Evolutionary conservation across 1,140 invertebrate genomes (phyloP), one percentile per base, ranked within the genome.

Genomic region (Arctopsyche grandis): DNA sequence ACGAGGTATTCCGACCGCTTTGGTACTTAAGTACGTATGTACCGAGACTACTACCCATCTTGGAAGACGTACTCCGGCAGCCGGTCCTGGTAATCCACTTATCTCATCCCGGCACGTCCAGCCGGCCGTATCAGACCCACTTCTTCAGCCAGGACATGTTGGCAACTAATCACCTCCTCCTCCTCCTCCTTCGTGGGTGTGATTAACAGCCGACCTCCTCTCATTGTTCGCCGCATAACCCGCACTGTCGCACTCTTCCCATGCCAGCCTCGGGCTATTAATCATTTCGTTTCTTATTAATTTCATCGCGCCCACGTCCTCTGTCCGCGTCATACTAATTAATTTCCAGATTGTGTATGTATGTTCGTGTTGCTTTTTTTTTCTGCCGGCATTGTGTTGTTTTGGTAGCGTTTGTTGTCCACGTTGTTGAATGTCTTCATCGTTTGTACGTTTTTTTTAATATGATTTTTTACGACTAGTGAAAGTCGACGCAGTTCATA

Each of bases 251-350:
- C 60, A 10, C 60, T 10, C 19, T 66, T 29, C 19, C 19, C 19
- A 29, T 66, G 60, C 10, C 21, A 5, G 21, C 69, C 9, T 26
- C 4, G 10, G 24, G 43, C 29, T 38, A 38, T 71, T 71, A 71
- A 71, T 71, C 69, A 71, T 71, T 24, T 46, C 16, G 21, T 38
- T 71, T 71, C 69, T 46, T 71, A 71, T 71, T 46, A 71, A 46
- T 71, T 71, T 71, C 69, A 46, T 71, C 46, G 38, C 69, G 29
- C 38, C 69, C 16, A 44, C 69, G 38, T 46, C 43, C 10, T 44
- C 69, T 29, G 58, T 60, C 21, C n/a, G 21, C 58, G 16, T 12
- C 24, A 24, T 26, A 66, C 63, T 66, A 66, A 66, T 66, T 66
- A 66, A 66, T 60, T 21, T 22, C 21, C 9, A 60, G 58, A 60